phyloP scores from a whole-genome alignment of 2,888 invertebrate genomes.

The Platerodrilus igneus region DNA sequence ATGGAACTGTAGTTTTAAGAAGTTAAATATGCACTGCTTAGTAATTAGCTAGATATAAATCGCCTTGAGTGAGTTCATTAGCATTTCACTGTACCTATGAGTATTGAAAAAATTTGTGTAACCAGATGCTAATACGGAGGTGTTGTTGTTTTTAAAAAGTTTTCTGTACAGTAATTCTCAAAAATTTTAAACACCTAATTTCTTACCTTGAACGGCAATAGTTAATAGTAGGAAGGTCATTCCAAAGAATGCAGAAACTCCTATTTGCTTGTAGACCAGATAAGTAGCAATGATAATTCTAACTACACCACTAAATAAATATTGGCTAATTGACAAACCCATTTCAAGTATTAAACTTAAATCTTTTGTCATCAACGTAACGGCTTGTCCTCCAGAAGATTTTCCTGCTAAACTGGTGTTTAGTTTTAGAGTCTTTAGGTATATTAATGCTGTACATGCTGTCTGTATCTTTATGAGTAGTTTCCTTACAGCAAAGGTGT shows the following conservation, averaged over 20 bases:
- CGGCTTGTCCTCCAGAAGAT: constrained; percentile 62
- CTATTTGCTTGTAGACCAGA: constrained; percentile 58
- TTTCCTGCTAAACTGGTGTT: constrained; percentile 79
- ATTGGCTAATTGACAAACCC: too few relatives aligned
- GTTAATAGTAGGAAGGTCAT: constrained; percentile 47
- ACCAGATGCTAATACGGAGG: too few relatives aligned
- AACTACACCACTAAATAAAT: constrained; percentile 71
- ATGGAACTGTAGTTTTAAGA: too few relatives aligned
- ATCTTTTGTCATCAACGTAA: constrained; percentile 66
- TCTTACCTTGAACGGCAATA: constrained; percentile 43
- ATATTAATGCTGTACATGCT: constrained; percentile 68
- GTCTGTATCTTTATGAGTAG: constrained; percentile 67
- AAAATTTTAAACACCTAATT: too few relatives aligned
- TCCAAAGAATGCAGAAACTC: constrained; percentile 49
- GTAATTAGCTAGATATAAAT: too few relatives aligned
- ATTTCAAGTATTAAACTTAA: too few relatives aligned
- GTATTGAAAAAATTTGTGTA: too few relatives aligned
- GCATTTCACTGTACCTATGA: too few relatives aligned
- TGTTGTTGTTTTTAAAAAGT: too few relatives aligned
- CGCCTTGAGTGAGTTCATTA: too few relatives aligned
- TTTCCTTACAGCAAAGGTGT: constrained; percentile 65
- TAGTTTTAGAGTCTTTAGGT: constrained; percentile 63
- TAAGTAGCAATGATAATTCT: constrained; percentile 67
- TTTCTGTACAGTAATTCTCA: too few relatives aligned
- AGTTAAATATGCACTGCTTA: too few relatives aligned